Evolutionary conservation across 37 sponge, comb jelly and placozoan species (phyloP).

Genomic region (Geodia barretti): DNA sequence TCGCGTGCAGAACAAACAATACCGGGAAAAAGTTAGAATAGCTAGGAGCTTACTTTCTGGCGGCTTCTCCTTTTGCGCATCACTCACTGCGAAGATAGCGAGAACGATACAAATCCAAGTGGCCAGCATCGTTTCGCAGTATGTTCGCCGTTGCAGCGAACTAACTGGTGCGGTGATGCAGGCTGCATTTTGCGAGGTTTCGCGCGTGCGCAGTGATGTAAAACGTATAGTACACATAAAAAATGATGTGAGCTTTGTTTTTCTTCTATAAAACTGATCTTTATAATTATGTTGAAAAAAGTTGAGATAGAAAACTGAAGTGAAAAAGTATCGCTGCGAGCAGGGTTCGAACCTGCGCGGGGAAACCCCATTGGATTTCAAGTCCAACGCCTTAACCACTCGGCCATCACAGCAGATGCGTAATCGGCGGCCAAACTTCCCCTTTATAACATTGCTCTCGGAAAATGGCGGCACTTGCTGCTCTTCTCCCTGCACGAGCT

Average conservation of each 20-base stretch:
- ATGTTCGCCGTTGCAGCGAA: too few species aligned
- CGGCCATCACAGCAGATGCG: slow-evolving; percentile 97
- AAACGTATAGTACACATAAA: not conserved
- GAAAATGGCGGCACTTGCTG: not conserved
- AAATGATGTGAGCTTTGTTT: too few species aligned
- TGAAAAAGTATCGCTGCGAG: slow-evolving; percentile 95
- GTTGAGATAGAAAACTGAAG: slow-evolving; percentile 26
- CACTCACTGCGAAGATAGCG: not conserved
- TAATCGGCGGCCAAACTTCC: not conserved
- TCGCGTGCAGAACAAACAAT: not conserved
- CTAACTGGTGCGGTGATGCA: too few species aligned
- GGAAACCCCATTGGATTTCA: slow-evolving; percentile 99
- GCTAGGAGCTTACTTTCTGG: not conserved
- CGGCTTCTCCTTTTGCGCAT: not conserved
- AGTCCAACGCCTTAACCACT: slow-evolving; percentile 99
- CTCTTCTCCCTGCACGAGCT: not conserved
- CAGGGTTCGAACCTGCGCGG: slow-evolving; percentile 99
- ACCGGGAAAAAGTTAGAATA: not conserved
- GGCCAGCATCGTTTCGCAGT: not conserved
- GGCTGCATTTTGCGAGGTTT: not conserved
- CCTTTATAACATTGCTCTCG: not conserved
- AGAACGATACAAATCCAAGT: not conserved
- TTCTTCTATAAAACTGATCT: too few species aligned
- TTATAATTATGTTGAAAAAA: too few species aligned
- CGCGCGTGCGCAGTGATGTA: not conserved